Conservation (phyloP, 2,888 invertebrate genomes). For the Yponomeuta cagnagella region DNA sequence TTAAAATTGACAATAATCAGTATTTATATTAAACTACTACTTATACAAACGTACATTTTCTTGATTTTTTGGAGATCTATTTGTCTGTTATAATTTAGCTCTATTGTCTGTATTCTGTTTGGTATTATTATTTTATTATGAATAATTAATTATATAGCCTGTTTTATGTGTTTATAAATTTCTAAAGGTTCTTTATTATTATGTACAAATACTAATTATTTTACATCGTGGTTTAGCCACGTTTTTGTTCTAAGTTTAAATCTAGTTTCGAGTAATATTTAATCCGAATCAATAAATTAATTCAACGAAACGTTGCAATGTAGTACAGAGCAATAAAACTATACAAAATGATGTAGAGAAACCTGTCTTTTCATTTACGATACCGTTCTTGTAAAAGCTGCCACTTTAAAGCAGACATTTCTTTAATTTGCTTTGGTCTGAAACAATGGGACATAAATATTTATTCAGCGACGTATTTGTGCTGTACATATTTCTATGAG, state of each 20-base stretch:
- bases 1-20: conserved; percentile 72
- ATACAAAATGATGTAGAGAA: conserved; percentile 33
- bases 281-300: conserved; percentile 29
- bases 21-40: conserved; percentile 63
- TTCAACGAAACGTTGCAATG: conserved; percentile 70
- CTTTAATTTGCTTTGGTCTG: background rate
- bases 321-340: conserved; percentile 66
- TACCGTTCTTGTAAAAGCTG: background rate
- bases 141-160: conserved; percentile 1
- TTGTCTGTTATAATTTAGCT: conserved; percentile 64
- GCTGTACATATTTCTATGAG: background rate
- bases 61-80: conserved; percentile 57
- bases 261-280: background rate
- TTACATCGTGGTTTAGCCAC: conserved; percentile 1
- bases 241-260: conserved; percentile 3
- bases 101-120: conserved; percentile 56
- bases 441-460: conserved; percentile 14
- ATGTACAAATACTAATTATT: conserved; percentile 6
- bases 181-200: conserved; percentile 3
- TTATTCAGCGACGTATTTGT: background rate
- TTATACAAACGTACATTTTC: conserved; percentile 41
- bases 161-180: conserved; percentile 8
- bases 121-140: conserved; percentile 54
- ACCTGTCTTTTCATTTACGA: conserved; percentile 35
- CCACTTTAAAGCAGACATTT: background rate